These are phyloP conservation scores for Microcaecilia unicolor DNA, from an alignment of 2,797 vertebrate genomes.

Conservation along the genomic window DNA sequence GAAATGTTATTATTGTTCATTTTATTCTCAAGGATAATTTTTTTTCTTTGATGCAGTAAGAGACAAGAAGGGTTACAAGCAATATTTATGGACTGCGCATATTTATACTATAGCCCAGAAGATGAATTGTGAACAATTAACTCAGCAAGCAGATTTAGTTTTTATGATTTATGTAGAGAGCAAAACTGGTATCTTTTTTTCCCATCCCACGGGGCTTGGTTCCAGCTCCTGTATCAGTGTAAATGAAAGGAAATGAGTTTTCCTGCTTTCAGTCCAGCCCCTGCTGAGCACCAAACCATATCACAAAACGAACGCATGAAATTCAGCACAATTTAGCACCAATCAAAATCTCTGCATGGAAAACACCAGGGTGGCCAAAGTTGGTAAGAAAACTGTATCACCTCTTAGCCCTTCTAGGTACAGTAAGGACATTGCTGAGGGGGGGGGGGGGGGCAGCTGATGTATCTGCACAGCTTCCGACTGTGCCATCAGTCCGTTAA, in stretches of 20 bases:
- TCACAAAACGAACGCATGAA: constrained; percentile 11
- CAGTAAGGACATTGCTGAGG: not conserved
- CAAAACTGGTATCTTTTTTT: not conserved
- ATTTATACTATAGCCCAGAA: not conserved
- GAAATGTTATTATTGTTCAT: too few relatives aligned
- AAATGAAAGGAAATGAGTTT: constrained; percentile 6
- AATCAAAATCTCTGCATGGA: constrained; percentile 15
- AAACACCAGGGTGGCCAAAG: constrained; percentile 11
- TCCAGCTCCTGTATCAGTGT: not conserved
- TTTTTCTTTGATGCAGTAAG: too few relatives aligned
- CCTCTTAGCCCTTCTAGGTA: not conserved
- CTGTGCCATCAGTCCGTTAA: constrained; percentile 7
- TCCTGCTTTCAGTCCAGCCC: not conserved
- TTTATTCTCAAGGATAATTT: too few relatives aligned
- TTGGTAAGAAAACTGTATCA: constrained; percentile 13
- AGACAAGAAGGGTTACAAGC: not conserved
- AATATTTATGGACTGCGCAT: not conserved
- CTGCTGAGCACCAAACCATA: constrained; percentile 18
- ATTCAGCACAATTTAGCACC: constrained; percentile 21
- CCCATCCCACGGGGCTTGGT: not conserved
- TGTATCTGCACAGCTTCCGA: not conserved
- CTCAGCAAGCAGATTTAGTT: too few relatives aligned
- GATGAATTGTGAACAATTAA: not conserved
- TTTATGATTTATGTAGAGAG: not conserved
- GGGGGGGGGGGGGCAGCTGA: not conserved